Percentiles rank a stretch among this genome's conserved stretches.
phyloP scores from a whole-genome alignment of 2,113 vertebrate genomes.

The Tupaia tana region DNA sequence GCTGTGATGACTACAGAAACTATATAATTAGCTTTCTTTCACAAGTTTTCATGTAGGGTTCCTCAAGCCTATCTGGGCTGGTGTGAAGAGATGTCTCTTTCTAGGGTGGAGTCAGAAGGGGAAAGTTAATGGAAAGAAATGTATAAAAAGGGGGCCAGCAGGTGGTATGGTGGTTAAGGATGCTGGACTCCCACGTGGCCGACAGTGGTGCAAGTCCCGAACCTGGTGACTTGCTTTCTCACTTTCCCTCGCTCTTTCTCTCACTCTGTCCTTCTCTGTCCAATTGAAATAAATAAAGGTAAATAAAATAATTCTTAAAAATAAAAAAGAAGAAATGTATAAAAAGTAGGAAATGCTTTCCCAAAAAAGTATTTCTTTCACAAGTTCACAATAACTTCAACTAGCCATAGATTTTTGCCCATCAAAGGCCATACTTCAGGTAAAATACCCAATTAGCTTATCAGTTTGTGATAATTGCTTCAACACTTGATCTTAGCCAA shows the following conservation, averaged over 20 bases:
- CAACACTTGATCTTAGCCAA: not conserved
- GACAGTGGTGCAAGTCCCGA: too few species aligned
- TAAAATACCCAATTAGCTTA: not conserved
- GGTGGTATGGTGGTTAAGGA: too few species aligned
- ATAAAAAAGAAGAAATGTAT: not conserved
- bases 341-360: not conserved
- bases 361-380: not conserved
- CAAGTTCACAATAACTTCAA: constrained; percentile 33
- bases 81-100: not conserved
- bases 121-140: not conserved
- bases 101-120: not conserved
- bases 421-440: not conserved
- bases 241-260: too few species aligned
- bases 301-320: too few species aligned
- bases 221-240: too few species aligned
- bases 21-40: not conserved
- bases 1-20: not conserved
- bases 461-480: not conserved
- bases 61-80: not conserved
- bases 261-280: too few species aligned
- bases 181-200: too few species aligned
- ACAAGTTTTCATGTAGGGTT: not conserved
- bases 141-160: not conserved
- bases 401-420: not conserved
- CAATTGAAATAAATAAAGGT: too few species aligned